A percentile compares a stretch with the other conserved stretches of the same genome.
These are phyloP conservation scores for Cylloceria caligata DNA, from an alignment of 2,888 invertebrate species.

Conservation along the genomic window DNA sequence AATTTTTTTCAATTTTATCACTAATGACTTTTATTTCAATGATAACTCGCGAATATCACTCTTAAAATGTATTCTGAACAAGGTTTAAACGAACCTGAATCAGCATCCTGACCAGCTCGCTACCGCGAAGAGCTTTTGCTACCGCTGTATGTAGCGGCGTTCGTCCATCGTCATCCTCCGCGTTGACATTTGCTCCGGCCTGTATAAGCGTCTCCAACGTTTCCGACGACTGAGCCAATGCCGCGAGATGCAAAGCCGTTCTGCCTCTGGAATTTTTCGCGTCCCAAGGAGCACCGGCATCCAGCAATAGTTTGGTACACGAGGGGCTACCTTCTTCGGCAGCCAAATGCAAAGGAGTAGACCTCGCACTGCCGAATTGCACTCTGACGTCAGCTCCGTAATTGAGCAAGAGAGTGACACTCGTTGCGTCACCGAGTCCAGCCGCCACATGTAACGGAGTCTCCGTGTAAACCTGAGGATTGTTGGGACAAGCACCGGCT, in stretches of 20 bases:
- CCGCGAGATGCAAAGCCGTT: constrained; percentile 94
- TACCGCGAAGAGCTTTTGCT: constrained; percentile 87
- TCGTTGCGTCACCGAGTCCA: constrained; percentile 89
- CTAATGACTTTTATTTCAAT: too few relatives aligned
- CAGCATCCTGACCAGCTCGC: constrained; percentile 78
- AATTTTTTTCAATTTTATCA: too few relatives aligned
- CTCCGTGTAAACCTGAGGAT: constrained; percentile 93
- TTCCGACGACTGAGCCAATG: constrained; percentile 92
- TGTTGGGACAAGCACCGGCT: constrained; percentile 93
- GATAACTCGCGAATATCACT: too few relatives aligned
- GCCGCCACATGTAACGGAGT: constrained; percentile 94
- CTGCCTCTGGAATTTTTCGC: constrained; percentile 91
- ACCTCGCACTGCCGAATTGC: constrained; percentile 89
- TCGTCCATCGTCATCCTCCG: constrained; percentile 90
- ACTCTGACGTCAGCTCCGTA: constrained; percentile 93
- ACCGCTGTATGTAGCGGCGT: constrained; percentile 93
- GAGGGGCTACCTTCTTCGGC: constrained; percentile 94
- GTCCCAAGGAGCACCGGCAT: constrained; percentile 91
- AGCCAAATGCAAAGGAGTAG: constrained; percentile 94
- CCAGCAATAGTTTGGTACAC: constrained; percentile 90
- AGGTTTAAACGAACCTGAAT: constrained; percentile 75
- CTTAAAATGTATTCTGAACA: not conserved
- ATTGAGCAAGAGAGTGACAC: constrained; percentile 90
- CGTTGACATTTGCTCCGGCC: constrained; percentile 88
- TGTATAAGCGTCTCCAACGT: constrained; percentile 90